These are phyloP conservation scores for Brachypteracias leptosomus DNA, from an alignment of 2,113 vertebrate genomes.

Conservation along the genomic window DNA sequence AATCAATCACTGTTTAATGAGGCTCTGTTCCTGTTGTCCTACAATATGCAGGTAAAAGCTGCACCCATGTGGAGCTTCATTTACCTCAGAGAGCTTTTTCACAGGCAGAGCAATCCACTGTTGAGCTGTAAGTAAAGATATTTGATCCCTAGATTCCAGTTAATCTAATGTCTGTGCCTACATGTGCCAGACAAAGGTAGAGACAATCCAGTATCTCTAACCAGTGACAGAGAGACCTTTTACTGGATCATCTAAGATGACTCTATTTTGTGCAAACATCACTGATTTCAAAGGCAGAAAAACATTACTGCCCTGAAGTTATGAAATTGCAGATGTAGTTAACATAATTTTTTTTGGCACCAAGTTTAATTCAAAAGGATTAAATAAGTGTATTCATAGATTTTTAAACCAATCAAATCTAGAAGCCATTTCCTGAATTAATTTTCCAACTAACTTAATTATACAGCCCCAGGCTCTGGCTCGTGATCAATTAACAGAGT, in stretches of 20 bases:
- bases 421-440: conserved; percentile 69
- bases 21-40: not conserved
- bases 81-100: not conserved
- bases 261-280: not conserved
- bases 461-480: conserved; percentile 65
- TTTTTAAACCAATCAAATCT: conserved; percentile 72
- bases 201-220: not conserved
- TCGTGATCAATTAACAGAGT: conserved; percentile 68
- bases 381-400: conserved; percentile 66
- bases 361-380: conserved; percentile 65
- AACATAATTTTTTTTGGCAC: conserved; percentile 60
- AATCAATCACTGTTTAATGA: not conserved
- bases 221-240: not conserved
- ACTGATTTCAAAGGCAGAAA: conserved; percentile 10
- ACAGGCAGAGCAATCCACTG: not conserved
- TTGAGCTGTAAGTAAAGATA: not conserved
- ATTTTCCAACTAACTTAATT: conserved; percentile 73
- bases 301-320: conserved; percentile 27
- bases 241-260: not conserved
- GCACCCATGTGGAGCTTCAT: not conserved
- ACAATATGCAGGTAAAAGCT: not conserved
- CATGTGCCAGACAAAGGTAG: not conserved
- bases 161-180: not conserved
- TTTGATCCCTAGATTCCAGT: not conserved
- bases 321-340: conserved; percentile 11